A percentile compares a stretch with the other conserved stretches of the same genome.
Evolutionary conservation across 2,113 vertebrate genomes (phyloP).

Genomic region (Ifrita kowaldi): DNA sequence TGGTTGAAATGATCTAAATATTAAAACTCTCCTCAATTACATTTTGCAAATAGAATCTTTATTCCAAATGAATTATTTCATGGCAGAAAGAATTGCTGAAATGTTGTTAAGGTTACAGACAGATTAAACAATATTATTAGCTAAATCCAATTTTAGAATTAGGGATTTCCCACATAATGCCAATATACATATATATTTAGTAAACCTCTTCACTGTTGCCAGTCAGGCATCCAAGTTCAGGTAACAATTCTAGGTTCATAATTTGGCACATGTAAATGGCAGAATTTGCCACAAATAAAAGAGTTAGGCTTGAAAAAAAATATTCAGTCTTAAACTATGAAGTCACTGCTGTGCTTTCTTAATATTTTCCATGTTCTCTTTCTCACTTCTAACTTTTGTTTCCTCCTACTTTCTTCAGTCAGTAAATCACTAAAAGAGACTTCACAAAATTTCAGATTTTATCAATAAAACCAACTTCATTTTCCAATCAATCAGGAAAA

Average conservation of each 20-base stretch:
- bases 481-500: neutral
- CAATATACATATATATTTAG: neutral
- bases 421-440: neutral
- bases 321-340: neutral
- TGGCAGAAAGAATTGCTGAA: neutral
- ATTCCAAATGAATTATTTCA: neutral
- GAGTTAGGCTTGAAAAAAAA: neutral
- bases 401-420: neutral
- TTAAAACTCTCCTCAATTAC: neutral
- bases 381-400: neutral
- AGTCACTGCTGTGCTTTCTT: neutral
- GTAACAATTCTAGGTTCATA: neutral
- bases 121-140: neutral
- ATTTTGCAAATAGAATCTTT: constrained; percentile 9
- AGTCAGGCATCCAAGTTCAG: neutral
- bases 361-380: neutral
- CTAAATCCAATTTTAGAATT: neutral
- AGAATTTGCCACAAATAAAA: neutral
- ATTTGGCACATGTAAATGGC: neutral
- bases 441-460: neutral
- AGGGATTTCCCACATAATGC: neutral
- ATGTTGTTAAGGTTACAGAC: neutral
- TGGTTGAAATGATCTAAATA: neutral
- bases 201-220: neutral
- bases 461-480: neutral